Evolutionary conservation across 1,140 invertebrate genomes (phyloP).

Genomic region (Plectrocnemia conspersa): DNA sequence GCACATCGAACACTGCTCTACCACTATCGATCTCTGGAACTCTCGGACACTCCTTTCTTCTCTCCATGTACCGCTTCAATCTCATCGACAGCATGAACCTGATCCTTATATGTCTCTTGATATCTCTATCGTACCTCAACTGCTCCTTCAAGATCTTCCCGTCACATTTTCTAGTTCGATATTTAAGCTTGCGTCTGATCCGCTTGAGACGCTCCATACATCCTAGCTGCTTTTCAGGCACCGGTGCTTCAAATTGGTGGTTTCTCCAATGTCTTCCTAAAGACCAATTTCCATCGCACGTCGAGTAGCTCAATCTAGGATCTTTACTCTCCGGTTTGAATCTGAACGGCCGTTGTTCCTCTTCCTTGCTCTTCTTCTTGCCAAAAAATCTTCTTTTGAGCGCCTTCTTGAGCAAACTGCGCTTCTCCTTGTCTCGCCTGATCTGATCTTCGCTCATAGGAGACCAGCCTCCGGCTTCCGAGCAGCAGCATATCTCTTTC

Average conservation of each 20-base stretch:
- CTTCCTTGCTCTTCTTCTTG: slow-evolving; percentile 4
- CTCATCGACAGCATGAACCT: slow-evolving; percentile 49
- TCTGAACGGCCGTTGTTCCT: slow-evolving; percentile 18
- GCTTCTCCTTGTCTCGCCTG: slow-evolving; percentile 16
- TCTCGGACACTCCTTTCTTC: slow-evolving; percentile 41
- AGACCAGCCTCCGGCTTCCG: slow-evolving; percentile 49
- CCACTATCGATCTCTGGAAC: slow-evolving; percentile 36
- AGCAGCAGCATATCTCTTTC: slow-evolving; percentile 50
- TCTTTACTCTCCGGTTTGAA: slow-evolving; percentile 19
- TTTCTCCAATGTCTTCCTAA: slow-evolving; percentile 30
- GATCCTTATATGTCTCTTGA: slow-evolving; percentile 48
- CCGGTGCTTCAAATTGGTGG: slow-evolving; percentile 8
- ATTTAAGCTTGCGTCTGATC: slow-evolving; percentile 22
- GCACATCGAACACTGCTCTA: slow-evolving; percentile 45
- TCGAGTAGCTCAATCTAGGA: slow-evolving; percentile 24
- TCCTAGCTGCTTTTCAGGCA: not conserved
- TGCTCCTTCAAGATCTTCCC: slow-evolving; percentile 45
- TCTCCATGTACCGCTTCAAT: slow-evolving; percentile 46
- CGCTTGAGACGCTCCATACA: slow-evolving; percentile 19
- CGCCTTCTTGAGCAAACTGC: slow-evolving; percentile 21
- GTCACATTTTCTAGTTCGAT: slow-evolving; percentile 30
- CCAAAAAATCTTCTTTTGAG: slow-evolving; percentile 23
- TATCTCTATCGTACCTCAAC: slow-evolving; percentile 47
- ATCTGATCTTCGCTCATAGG: slow-evolving; percentile 36
- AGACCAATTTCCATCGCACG: slow-evolving; percentile 31